phyloP scores from a whole-genome alignment of 1,140 invertebrate genomes.

The Trinorchestia longiramus region DNA sequence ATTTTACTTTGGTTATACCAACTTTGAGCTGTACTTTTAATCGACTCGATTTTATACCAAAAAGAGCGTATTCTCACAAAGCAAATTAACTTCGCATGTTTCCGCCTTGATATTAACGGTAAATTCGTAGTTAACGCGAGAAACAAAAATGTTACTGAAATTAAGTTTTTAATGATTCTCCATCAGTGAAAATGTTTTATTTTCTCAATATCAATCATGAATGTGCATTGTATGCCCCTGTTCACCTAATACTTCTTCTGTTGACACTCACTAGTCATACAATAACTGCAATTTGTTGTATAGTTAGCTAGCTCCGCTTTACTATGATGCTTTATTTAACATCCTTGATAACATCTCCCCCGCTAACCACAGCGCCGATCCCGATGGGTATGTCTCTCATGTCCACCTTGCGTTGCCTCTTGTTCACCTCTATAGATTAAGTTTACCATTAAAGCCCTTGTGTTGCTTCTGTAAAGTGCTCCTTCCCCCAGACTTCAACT shows the following conservation, averaged over 20 bases:
- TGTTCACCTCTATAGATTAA: background rate
- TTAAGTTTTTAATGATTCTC: too few species aligned
- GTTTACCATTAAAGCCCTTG: background rate
- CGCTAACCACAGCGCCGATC: constrained; percentile 10
- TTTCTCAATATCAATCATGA: too few species aligned
- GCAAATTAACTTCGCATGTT: too few species aligned
- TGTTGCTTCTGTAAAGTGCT: background rate
- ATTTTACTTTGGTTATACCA: too few species aligned
- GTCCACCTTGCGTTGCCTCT: background rate
- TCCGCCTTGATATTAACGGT: too few species aligned
- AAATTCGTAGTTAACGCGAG: too few species aligned
- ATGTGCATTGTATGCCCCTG: too few species aligned
- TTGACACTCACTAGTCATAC: background rate
- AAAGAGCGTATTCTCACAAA: too few species aligned
- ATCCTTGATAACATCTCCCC: background rate
- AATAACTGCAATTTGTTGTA: background rate
- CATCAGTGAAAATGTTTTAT: too few species aligned
- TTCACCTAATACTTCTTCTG: background rate
- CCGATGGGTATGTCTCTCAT: constrained; percentile 53
- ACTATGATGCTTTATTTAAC: constrained; percentile 40
- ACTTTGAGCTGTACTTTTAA: too few species aligned
- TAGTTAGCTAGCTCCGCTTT: background rate
- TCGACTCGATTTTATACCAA: too few species aligned
- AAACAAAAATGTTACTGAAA: too few species aligned
- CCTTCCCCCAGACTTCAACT: background rate